phyloP scores from a whole-genome alignment of 2,797 vertebrate genomes.

The Numenius phaeopus region DNA sequence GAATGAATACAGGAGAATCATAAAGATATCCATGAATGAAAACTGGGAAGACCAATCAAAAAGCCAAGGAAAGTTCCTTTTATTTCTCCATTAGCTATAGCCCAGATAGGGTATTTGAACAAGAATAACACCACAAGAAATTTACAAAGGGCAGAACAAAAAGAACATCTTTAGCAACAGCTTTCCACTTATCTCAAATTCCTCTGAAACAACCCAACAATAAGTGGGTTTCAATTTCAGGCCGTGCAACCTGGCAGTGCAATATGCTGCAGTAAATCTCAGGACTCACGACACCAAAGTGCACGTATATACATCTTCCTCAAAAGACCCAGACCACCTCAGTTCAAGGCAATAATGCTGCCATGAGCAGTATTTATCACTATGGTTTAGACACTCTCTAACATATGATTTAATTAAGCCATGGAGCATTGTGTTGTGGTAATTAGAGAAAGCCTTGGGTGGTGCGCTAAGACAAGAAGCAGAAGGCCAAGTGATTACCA shows the following conservation, averaged over 20 bases:
- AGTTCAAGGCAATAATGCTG: neutral
- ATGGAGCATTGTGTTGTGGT: neutral
- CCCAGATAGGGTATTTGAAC: constrained; percentile 46
- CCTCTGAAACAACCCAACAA: constrained; percentile 7
- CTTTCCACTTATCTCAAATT: constrained; percentile 12
- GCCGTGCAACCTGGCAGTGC: neutral
- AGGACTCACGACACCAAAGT: rapidly evolving
- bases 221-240: constrained; percentile 27
- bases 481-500: neutral
- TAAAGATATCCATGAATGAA: constrained; percentile 72
- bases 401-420: neutral
- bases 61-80: constrained; percentile 22
- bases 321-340: neutral
- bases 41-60: constrained; percentile 71
- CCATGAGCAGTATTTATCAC: neutral
- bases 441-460: neutral
- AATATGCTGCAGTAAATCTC: neutral
- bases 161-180: neutral
- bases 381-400: neutral
- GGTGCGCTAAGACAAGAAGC: neutral
- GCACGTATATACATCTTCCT: neutral
- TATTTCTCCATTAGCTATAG: constrained; percentile 55
- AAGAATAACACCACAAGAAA: constrained; percentile 52
- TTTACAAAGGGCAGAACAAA: constrained; percentile 45
- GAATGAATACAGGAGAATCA: constrained; percentile 71